Base-by-base conservation (phyloP, 2,113 vertebrate species). In the Mola mola region DNA sequence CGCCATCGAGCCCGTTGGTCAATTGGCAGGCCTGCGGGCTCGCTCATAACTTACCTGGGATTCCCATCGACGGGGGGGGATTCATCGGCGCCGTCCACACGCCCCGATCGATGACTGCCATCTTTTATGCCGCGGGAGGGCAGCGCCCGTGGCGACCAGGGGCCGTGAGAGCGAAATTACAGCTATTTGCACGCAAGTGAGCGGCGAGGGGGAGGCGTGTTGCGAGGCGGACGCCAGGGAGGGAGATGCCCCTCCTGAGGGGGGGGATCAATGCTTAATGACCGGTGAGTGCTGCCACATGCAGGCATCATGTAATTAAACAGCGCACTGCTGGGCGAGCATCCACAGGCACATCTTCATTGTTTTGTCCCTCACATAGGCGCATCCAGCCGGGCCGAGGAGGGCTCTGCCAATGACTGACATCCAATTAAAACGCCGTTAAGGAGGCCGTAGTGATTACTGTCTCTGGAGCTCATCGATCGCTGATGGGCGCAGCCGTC, bases 391-490 rank as follows among this genome's bases (percentile, higher is more conserved):
- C 16, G 9, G 26, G 46, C 60, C 25, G 16, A 13, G 26, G 33
- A 48, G 24, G 15, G 62, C 25, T 29, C 13, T 59, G 37, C 50
- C 79, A 83, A 81, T 85, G 81, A 88, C 66, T 79, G 74, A 76
- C 62, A 75, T 21, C 26, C 85, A 90, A 91, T 80, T 80, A 88
- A 83, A 37, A 25, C 50, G 67, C 0, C 6, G 78, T 81, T 83
- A 87, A 85, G 84, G 82, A 87, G 83, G 16, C 62, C 63, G 38
- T 67, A 75, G 80, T 75, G 87, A 89, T 89, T 83, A 76, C 15
- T 22, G 61, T 34, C 63, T 58, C 51, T 25, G 55, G 60, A 83
- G 59, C 48, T 71, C 87, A 90, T 69, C 80, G 66, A 84, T 69
- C 89, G 52, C 50, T 62, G 84, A 85, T 66, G 67, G 73, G 63